These are phyloP conservation scores for Amiota mariae DNA, from an alignment of 2,888 invertebrate species.

Conservation along the genomic window DNA sequence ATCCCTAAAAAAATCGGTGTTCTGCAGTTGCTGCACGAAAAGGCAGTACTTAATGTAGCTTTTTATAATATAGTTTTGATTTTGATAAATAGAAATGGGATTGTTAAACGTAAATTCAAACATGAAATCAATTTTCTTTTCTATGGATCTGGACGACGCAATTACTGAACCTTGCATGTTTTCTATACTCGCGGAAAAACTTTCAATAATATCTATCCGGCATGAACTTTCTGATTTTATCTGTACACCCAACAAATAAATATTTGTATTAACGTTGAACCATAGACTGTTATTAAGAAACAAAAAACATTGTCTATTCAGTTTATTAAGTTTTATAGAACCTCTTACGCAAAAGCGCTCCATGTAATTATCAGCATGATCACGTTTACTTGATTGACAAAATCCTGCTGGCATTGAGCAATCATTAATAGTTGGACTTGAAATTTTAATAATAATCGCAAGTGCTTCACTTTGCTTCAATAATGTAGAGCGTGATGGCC, in stretches of 20 bases:
- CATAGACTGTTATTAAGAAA: conserved; percentile 86
- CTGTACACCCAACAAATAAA: conserved; percentile 79
- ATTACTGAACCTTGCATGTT: conserved; percentile 86
- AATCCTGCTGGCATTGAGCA: conserved; percentile 84
- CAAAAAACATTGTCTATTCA: conserved; percentile 75
- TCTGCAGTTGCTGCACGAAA: too few relatives aligned
- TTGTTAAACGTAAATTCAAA: conserved; percentile 87
- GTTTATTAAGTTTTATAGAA: too few relatives aligned
- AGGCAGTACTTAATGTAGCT: too few relatives aligned
- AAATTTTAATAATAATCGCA: conserved; percentile 87
- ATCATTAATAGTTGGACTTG: conserved; percentile 80
- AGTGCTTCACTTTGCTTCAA: conserved; percentile 85
- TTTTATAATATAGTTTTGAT: conserved; percentile 83
- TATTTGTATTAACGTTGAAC: conserved; percentile 86
- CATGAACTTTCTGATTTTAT: conserved; percentile 56
- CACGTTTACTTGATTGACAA: conserved; percentile 75
- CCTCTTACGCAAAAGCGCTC: too few relatives aligned
- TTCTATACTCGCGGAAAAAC: conserved; percentile 86
- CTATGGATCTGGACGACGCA: conserved; percentile 87
- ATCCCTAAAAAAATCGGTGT: too few relatives aligned
- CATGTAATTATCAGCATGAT: conserved; percentile 42
- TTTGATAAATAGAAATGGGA: conserved; percentile 82
- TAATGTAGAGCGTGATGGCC: conserved; percentile 84
- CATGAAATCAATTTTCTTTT: conserved; percentile 80
- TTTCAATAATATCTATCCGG: conserved; percentile 75